A percentile compares a stretch with the other conserved stretches of the same genome.
These are phyloP conservation scores for Corydoras maculifer DNA, from an alignment of 2,113 vertebrate species.

Conservation along the genomic window DNA sequence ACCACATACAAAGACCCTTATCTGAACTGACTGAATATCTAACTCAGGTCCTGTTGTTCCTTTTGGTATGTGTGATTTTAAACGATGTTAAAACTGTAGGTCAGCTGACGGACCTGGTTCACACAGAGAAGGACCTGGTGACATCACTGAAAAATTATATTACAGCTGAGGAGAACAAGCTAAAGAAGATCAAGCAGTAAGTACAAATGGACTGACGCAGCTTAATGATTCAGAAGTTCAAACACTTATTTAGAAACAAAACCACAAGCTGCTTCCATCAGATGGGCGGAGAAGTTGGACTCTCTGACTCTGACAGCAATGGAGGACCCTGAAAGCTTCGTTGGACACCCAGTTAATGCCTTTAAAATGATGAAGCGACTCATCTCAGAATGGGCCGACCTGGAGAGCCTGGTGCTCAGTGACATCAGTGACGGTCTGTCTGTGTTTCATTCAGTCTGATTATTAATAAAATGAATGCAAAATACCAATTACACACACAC, in stretches of 20 bases:
- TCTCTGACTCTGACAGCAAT: constrained; percentile 75
- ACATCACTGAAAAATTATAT: constrained; percentile 96
- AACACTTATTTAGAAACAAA: too few relatives aligned
- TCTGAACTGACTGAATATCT: too few relatives aligned
- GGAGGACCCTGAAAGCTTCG: constrained; percentile 88
- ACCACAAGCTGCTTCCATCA: constrained; percentile 45
- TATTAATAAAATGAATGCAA: background rate
- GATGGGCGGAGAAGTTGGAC: constrained; percentile 93
- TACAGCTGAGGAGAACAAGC: constrained; percentile 87
- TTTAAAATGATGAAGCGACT: constrained; percentile 96
- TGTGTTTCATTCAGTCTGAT: background rate
- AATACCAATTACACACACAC: too few relatives aligned
- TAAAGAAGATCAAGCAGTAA: constrained; percentile 87
- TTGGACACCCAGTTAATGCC: constrained; percentile 95
- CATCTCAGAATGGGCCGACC: constrained; percentile 88
- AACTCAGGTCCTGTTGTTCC: background rate
- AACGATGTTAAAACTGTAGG: constrained; percentile 57
- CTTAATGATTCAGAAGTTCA: too few relatives aligned
- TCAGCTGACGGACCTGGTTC: constrained; percentile 94
- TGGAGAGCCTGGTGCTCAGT: constrained; percentile 90
- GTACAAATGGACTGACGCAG: constrained; percentile 28
- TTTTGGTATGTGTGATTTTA: background rate
- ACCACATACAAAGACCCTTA: too few relatives aligned
- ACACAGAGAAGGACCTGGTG: constrained; percentile 92
- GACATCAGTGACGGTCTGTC: constrained; percentile 88